Base-by-base conservation (phyloP, 2,888 invertebrate species). In the Taenaris catops region DNA sequence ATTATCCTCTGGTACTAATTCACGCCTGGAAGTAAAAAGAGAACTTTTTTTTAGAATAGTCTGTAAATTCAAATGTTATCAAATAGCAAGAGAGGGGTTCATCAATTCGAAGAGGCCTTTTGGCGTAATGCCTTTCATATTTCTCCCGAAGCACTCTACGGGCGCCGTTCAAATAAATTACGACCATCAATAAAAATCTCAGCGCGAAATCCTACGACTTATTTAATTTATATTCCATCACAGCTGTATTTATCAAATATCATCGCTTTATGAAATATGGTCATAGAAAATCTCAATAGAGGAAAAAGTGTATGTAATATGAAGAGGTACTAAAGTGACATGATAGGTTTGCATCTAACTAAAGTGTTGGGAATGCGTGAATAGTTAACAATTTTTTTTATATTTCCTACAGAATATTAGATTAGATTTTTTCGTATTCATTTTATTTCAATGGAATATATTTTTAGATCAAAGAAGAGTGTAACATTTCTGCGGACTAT, bases 181-280 rank as follows among this genome's bases (percentile, higher is more conserved):
- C 74, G 56, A 61, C 74, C 78, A 83, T 86, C 84, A 81, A 84
- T 84, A 86, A 84, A 81, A 84, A 83, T 81, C 81, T 72, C 68
- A 63, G 63, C 73, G 72, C 67, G 55, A 61, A 73, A 83, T 80
- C 71, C 78, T 57, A 60, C 67, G 80, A 83, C 81, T 84, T 84
- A 84, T 81, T 83, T 81, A 81, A 84, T 84, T 84, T 79, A 80
- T 81, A 81, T 81, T 84, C 80, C 76, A 81, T 81, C 75, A 73
- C 61, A 59, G 61, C 49, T 57, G 65, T 81, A 79, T 83, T 81
- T 80, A 78, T 81, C 76, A 81, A 78, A 74, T 64, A 73, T 72
- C 63, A 63, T 60, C 47, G 59, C 58, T 65, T 62, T 71, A 46
- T 40, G 38, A 45, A 43, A 41, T 39, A 40, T 45, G 38, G 41